Base-by-base conservation (phyloP, 2,888 invertebrate genomes). In the Deroplatys truncata region DNA sequence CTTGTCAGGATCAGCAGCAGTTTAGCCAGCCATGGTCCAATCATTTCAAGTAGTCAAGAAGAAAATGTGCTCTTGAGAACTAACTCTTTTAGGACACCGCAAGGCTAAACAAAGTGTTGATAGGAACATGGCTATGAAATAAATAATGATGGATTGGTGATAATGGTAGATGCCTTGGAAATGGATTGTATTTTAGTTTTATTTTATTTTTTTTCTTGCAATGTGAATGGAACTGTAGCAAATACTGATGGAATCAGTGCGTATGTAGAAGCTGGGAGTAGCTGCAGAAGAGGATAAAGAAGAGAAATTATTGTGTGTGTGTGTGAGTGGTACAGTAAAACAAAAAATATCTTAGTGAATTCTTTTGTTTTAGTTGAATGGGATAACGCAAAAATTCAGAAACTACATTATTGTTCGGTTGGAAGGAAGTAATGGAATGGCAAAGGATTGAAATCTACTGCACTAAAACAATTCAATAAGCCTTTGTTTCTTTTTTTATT, bases 321-420 rank as follows among this genome's bases (percentile, higher is more conserved):
- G 88, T 88, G 31, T 49, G 25, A 35, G 35, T 72, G 56, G 56
- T 72, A 72, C 56, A 72, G 56, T 88, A 35, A 83, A 56, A 87
- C 28, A 89, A 89, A 84, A 31, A 84, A 84, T 20, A 88, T 43
- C 89, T 28, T 90, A 84, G 90, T 89, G 90, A 87, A 89, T 86
- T 49, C 86, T 89, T 89, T 90, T 86, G 83, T 86, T 86, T 90
- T 89, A 72, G 25, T 72, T 72, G 56, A 72, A 72, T 72, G 56
- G 56, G 25, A 72, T 72, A 72, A 72, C 20, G 25, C 25, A 72
- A 72, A 72, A 72, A 72, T 72, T 72, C 56, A 72, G 56, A 72
- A 85, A 86, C 89, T 89, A 84, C 20, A 49, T 84, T 89, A 85
- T 87, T 87, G 82, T 87, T 82, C 72, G 35, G 82, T 82, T 72